Evolutionary conservation across 2,888 invertebrate species (phyloP), one percentile per base, ranked within the genome.

Genomic region (Ornithoptera priamus): DNA sequence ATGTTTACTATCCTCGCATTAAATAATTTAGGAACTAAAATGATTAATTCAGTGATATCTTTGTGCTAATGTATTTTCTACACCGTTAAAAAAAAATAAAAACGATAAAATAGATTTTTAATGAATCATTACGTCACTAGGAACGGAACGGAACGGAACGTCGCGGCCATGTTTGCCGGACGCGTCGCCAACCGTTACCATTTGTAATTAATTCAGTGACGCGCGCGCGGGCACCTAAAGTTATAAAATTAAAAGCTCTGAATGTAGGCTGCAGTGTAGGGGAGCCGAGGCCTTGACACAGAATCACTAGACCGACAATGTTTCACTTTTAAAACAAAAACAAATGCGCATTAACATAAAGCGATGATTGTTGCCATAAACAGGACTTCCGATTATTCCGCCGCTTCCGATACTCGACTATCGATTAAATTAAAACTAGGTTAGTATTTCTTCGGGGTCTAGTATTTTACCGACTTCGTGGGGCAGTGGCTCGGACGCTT

Each of bases 231-330:
- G 46, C 64, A 61, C 60, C 62, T 60, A 67, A 67, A 70, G 67
- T 70, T 67, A 63, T 70, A 70, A 70, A 70, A 70, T 66, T 67
- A 17, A 67, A 70, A 67, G 70, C 66, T 62, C 58, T 42, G 20
- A 67, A 64, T 67, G 69, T 70, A 66, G 69, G 58, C 69, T 66
- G 58, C 66, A 56, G 50, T 56, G 67, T 63, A 70, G 70, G 70
- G 70, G 70, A 70, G 67, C 59, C 53, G 63, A 42, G 70, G 30
- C 88, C 89, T 89, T 89, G 89, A 88, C 88, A 87, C 78, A 62
- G 72, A 88, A 84, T 75, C 82, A 81, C 46, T 75, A 80, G 87
- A 88, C 83, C 89, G 82, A 80, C 75, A 77, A 75, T 80, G 78
- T 81, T 83, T 81, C 81, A 82, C 83, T 82, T 83, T 84, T 83